Conservation (phyloP, 2,113 vertebrate species). For the Nematolebias whitei region DNA sequence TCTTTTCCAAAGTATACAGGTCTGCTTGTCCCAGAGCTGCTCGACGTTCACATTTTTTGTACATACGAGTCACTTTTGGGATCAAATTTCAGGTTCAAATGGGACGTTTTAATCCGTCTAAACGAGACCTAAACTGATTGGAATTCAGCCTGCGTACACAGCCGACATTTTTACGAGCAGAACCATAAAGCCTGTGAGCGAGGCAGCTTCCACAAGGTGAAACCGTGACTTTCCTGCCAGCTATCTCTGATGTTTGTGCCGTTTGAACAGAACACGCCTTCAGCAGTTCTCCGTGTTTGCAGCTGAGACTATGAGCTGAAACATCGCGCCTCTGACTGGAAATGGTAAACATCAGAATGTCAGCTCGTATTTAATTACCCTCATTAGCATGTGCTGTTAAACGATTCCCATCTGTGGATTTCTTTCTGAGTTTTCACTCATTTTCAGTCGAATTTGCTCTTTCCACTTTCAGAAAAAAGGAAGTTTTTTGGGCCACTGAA, state of each 20-base stretch:
- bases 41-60: too few species aligned
- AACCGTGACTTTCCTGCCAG: background rate
- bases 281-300: conserved; percentile 8
- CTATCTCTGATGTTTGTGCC: background rate
- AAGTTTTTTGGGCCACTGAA: too few species aligned
- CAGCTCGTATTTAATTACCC: conserved; percentile 27
- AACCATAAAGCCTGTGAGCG: too few species aligned
- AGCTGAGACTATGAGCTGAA: background rate
- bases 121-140: background rate
- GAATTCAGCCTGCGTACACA: too few species aligned
- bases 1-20: too few species aligned
- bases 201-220: background rate
- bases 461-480: too few species aligned
- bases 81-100: background rate
- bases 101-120: background rate
- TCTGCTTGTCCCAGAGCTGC: background rate
- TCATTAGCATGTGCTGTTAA: conserved; percentile 2
- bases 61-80: background rate
- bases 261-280: conserved; percentile 1
- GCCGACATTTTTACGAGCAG: too few species aligned
- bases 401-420: background rate
- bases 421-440: background rate
- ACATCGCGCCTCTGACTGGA: background rate
- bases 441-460: background rate
- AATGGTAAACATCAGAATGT: conserved; percentile 12